phyloP scores from a whole-genome alignment of 2,797 vertebrate species.

The Vultur gryphus region DNA sequence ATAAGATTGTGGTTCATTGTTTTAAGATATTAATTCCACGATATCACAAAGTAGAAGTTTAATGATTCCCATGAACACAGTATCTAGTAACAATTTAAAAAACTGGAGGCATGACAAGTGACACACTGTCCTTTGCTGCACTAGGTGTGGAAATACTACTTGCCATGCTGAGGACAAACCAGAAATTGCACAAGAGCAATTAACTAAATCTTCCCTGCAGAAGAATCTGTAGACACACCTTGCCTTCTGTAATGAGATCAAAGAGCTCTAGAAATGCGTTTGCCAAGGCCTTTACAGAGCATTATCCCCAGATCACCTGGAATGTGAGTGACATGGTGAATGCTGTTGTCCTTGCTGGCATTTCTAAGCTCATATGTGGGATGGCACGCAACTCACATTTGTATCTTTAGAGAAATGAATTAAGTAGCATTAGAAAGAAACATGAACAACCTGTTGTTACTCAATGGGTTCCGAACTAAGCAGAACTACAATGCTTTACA shows the following conservation, averaged over 20 bases:
- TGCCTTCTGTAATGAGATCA: constrained; percentile 38
- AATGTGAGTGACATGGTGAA: background rate
- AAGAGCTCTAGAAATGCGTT: background rate
- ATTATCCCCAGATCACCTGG: constrained; percentile 33
- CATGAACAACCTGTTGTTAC: background rate
- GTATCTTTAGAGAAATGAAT: background rate
- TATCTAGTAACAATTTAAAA: background rate
- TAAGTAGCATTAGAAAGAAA: background rate
- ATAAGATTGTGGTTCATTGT: background rate
- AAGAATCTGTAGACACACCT: constrained; percentile 35
- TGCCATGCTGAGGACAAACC: background rate
- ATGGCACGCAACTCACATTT: background rate
- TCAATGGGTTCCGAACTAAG: background rate
- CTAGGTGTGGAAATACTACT: constrained; percentile 1
- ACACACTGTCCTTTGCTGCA: background rate
- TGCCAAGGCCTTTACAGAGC: background rate
- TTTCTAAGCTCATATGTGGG: background rate
- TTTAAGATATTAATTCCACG: background rate
- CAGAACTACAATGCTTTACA: background rate
- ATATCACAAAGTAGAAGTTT: background rate
- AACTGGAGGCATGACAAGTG: background rate
- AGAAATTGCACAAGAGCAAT: constrained; percentile 35
- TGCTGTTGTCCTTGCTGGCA: background rate
- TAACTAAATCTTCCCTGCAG: constrained; percentile 9
- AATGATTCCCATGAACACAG: background rate